Base-by-base conservation (phyloP, 2,113 vertebrate species). In the Peromyscus californicus region DNA sequence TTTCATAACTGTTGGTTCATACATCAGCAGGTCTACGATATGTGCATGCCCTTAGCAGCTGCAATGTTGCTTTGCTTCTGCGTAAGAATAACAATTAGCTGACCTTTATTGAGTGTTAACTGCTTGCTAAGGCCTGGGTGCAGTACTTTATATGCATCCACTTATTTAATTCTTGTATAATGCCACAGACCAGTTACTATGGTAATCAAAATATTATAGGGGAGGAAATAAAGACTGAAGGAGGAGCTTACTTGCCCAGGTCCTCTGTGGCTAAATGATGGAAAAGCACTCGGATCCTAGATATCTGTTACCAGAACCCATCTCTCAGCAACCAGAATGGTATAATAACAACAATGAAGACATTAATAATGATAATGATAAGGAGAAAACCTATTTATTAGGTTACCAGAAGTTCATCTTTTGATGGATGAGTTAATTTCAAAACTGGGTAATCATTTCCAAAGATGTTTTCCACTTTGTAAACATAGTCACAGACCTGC, bases 131-230 rank as follows among this genome's bases (percentile, higher is more conserved):
- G 7, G 57, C 8, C 26, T 80, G 7, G 26, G 21, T 36, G n/a
- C 3, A 82, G 24, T 19, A 70, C 1, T 70, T 86, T 92, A 54
- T 33, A 45, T 63, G 19, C 42, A 76, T 86, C 75, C 95, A 95
- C 92, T 98, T 96, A 93, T 80, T 98, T 97, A 97, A 93, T 98
- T 97, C 95, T 97, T 96, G 17, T 42, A 59, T 83, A 88, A 95
- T 93, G 98, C 95, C 91, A 95, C 96, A 98, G 63, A 0, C 5
- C 9, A 67, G 7, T 26, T 76, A 42, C 82, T 86, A 59, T 70
- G 31, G 39, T 48, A 15, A 45, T 39, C 59, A 33, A 26, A 31
- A 76, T 88, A 63, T 33, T 84, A 17, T 17, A 65, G 45, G 59
- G 31, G n/a, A 84, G 36, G 12, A 96, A 98, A 97, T 97, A 97